Evolutionary conservation across 2,888 invertebrate genomes (phyloP).

Genomic region (Synanthedon formicaeformis): DNA sequence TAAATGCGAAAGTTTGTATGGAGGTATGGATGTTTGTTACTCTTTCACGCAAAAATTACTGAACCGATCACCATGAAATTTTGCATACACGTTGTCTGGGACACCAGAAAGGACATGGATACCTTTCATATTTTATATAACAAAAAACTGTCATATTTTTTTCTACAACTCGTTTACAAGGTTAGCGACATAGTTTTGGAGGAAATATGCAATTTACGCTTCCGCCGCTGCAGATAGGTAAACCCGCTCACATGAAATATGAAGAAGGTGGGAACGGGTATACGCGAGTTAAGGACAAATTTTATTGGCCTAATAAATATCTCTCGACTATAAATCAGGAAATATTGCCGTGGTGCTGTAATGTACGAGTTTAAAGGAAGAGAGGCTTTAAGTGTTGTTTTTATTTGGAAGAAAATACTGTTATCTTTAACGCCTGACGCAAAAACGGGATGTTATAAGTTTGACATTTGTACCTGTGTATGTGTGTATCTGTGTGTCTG

Average conservation of each 20-base stretch:
- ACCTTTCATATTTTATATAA: too few species aligned
- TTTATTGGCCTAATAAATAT: slow-evolving; percentile 46
- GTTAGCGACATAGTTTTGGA: not conserved
- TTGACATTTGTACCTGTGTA: too few species aligned
- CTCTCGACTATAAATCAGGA: slow-evolving; percentile 28
- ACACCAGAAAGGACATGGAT: too few species aligned
- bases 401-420: not conserved
- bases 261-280: slow-evolving; percentile 17
- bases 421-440: not conserved
- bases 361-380: not conserved
- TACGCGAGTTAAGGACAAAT: slow-evolving; percentile 29
- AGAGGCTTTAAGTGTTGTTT: not conserved
- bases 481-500: too few species aligned
- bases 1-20: too few species aligned
- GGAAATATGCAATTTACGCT: slow-evolving; percentile 6
- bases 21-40: too few species aligned
- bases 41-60: too few species aligned
- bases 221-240: slow-evolving; percentile 5
- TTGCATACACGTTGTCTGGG: too few species aligned
- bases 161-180: too few species aligned
- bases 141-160: too few species aligned
- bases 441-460: too few species aligned
- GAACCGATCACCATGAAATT: too few species aligned
- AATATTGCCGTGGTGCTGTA: slow-evolving; percentile 22
- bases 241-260: slow-evolving; percentile 16